Conservation (phyloP, 1,140 invertebrate species). For the Zaprionus davidi region DNA sequence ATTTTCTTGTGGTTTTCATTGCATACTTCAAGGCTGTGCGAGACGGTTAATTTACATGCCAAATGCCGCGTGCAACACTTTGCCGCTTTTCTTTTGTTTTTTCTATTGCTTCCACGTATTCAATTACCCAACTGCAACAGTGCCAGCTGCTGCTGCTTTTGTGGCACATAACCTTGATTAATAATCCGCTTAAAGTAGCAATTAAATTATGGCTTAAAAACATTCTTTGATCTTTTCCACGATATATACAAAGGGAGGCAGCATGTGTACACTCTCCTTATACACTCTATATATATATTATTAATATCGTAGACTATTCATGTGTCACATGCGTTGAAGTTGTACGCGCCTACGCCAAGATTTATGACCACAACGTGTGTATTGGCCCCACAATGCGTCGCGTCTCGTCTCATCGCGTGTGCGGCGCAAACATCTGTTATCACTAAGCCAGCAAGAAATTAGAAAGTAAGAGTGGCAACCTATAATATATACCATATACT, state of each 20-base stretch:
- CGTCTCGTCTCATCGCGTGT: constrained; percentile 35
- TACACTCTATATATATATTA: constrained; percentile 17
- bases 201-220: neutral
- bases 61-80: constrained; percentile 55
- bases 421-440: constrained; percentile 44
- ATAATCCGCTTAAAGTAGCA: neutral
- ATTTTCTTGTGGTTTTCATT: constrained; percentile 60
- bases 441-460: constrained; percentile 40
- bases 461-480: constrained; percentile 55
- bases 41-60: constrained; percentile 68
- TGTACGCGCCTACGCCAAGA: constrained; percentile 53
- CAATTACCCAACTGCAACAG: constrained; percentile 55
- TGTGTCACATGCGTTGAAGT: constrained; percentile 18
- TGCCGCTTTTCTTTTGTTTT: constrained; percentile 35
- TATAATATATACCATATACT: neutral
- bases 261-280: constrained; percentile 14
- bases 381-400: constrained; percentile 11
- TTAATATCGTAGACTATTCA: constrained; percentile 23
- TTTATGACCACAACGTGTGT: constrained; percentile 69
- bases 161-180: constrained; percentile 20
- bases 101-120: constrained; percentile 48
- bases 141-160: constrained; percentile 30
- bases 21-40: constrained; percentile 68
- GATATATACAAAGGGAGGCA: neutral
- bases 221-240: neutral